These are phyloP conservation scores for Dascyllus trimaculatus DNA, from an alignment of 2,113 vertebrate species.

Conservation along the genomic window DNA sequence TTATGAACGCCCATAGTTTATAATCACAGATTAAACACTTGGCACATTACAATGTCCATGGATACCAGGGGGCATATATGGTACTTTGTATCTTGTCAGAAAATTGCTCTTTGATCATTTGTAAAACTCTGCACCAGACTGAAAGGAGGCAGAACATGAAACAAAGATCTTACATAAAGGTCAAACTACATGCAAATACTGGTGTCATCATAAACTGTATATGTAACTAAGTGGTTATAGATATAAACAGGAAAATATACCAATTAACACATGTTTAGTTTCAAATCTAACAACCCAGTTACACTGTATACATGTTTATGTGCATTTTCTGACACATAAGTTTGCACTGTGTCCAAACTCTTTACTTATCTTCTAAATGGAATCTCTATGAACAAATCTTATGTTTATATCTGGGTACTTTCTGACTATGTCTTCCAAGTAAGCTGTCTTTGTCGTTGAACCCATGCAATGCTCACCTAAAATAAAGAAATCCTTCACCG, in stretches of 20 bases:
- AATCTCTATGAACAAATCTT: neutral
- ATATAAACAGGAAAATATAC: neutral
- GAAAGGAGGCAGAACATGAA: neutral
- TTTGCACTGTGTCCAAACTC: neutral
- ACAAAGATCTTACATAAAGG: neutral
- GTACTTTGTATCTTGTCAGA: constrained; percentile 13
- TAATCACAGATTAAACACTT: constrained; percentile 58
- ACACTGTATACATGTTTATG: neutral
- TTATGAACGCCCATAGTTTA: constrained; percentile 55
- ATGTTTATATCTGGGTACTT: neutral
- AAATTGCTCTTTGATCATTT: constrained; percentile 41
- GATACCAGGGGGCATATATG: constrained; percentile 18
- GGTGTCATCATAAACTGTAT: neutral
- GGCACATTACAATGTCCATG: constrained; percentile 32
- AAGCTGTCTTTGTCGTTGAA: neutral
- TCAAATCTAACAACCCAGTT: neutral
- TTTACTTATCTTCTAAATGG: neutral
- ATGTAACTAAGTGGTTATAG: neutral
- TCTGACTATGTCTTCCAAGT: neutral
- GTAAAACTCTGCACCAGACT: constrained; percentile 12
- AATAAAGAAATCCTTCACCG: constrained; percentile 23
- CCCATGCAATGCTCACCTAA: constrained; percentile 27
- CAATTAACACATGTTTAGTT: neutral
- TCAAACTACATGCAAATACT: neutral
- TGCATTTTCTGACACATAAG: neutral